Conservation (phyloP, 2,888 invertebrate species). For the Neoitamus cyanurus region DNA sequence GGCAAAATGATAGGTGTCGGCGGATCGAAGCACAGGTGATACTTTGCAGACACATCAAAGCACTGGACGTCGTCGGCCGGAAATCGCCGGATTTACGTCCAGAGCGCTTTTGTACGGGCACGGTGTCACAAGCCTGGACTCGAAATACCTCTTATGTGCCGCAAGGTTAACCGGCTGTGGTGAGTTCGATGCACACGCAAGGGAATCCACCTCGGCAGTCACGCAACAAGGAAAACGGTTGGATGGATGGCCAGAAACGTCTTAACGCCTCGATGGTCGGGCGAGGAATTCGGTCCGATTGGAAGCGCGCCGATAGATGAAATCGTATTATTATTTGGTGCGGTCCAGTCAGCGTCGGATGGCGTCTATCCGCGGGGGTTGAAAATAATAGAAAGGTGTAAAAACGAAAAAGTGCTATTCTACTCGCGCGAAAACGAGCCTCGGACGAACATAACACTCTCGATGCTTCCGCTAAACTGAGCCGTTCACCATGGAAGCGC, state of each 20-base stretch:
- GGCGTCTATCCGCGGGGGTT: neutral
- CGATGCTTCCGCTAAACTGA: slow-evolving; percentile 28
- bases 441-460: slow-evolving; percentile 10
- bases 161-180: slow-evolving; percentile 40
- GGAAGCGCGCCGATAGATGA: neutral
- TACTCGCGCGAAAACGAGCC: neutral
- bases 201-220: neutral
- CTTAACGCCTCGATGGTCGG: neutral
- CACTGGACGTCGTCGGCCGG: neutral
- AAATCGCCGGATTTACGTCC: slow-evolving; percentile 29
- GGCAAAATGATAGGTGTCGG: neutral
- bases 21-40: slow-evolving; percentile 2
- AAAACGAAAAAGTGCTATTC: slow-evolving; percentile 11
- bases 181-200: neutral
- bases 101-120: slow-evolving; percentile 39
- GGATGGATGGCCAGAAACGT: neutral
- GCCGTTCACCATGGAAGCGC: neutral
- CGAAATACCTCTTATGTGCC: neutral
- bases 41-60: neutral
- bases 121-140: neutral
- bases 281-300: neutral
- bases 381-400: neutral
- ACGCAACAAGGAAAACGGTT: slow-evolving; percentile 19
- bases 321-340: neutral
- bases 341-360: neutral